Percentiles rank a stretch among this genome's conserved stretches.
Evolutionary conservation across 2,797 vertebrate genomes (phyloP).

Genomic region (Anniella stebbinsi): DNA sequence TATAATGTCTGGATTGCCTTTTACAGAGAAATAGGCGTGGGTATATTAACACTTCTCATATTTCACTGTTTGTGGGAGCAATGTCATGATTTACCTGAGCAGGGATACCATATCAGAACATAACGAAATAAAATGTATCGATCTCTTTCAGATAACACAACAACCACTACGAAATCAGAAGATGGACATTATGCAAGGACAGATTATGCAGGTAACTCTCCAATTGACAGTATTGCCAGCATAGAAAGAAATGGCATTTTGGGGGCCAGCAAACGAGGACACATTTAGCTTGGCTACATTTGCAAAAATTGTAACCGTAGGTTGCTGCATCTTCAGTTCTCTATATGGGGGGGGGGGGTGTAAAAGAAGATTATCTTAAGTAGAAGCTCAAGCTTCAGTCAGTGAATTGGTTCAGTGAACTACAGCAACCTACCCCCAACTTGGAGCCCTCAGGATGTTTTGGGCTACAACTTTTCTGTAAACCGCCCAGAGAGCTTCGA

Average conservation of each 20-base stretch:
- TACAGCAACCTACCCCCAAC: no score
- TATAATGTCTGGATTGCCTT: neutral
- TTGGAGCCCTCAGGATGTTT: no score
- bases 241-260: neutral
- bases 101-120: neutral
- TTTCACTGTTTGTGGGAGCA: neutral
- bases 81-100: neutral
- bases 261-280: neutral
- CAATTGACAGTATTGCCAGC: neutral
- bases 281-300: neutral
- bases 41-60: neutral
- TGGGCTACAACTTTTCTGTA: no score
- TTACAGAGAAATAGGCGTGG: neutral
- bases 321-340: neutral
- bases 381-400: neutral
- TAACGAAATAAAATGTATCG: neutral
- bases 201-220: slow-evolving; percentile 88
- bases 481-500: no score
- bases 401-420: neutral
- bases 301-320: neutral
- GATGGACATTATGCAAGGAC: slow-evolving; percentile 93
- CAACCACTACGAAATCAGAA: slow-evolving; percentile 89
- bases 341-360: neutral
- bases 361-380: neutral
- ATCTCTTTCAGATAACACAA: slow-evolving; percentile 87